Evolutionary conservation across 2,888 invertebrate genomes (phyloP), one percentile per base, ranked within the genome.

Genomic region (Sinhomidia bicolor): DNA sequence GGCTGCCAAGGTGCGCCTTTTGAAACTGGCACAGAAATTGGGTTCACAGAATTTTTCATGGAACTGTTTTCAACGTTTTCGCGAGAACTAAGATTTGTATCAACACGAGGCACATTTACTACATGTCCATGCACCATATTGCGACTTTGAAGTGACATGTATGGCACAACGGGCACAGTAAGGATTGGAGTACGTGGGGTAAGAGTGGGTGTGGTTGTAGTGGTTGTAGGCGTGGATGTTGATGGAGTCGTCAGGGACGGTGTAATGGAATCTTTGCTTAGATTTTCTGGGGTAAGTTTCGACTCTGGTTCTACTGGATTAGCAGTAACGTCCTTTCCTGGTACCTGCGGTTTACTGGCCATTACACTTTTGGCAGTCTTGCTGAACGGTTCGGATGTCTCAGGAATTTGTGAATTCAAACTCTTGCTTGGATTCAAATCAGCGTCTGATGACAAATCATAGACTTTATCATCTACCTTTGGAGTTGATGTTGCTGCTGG

Each of bases 1-100:
- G 92, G 92, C 89, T 92, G 92, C 92, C 92, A 92, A 51, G 92
- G 90, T 80, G 91, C 90, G 71, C 89, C 88, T 80, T 91, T 91
- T 57, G 89, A 79, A 44, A 82, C 36, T 0, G 87, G 65, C 2
- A 26, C 26, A 3, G 74, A 14, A 41, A 47, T 12, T 54, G 84
- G 89, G 44, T 17, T 85, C 12, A 17, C 60, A 7, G 90, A 88
- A 87, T 78, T 89, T 81, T 91, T 92, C 87, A 90, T 80, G 62
- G 89, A 78, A 88, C 71, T 90, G 82, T 81, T 90, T 26, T 89
- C 89, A 12, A 65, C n/a, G 60, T 68, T 29, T 12, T 91, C 90
- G 62, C 90, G 89, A 60, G 89, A 90, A 29, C 41, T 81, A 20
- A 60, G 80, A 71, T 65, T 74, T 51, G 79, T 68, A 65, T 89